Evolutionary conservation across 2,113 vertebrate species (phyloP).

Genomic region (Syngnathoides biaculeatus): DNA sequence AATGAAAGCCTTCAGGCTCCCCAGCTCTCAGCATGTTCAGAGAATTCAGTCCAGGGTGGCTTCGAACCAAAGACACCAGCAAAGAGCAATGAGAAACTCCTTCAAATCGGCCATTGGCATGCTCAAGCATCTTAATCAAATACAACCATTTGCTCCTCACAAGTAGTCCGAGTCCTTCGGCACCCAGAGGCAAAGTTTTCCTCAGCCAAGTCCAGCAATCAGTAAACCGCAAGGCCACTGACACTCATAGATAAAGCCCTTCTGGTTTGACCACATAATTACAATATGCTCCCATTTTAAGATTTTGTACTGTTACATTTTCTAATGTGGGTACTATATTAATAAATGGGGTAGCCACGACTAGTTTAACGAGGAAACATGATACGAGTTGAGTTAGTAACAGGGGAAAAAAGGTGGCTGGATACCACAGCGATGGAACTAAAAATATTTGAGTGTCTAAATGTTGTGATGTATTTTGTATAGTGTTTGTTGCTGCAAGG

Average conservation of each 20-base stretch:
- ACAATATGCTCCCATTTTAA: not conserved
- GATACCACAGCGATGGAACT: not conserved
- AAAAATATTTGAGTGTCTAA: not conserved
- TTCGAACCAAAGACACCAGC: conserved; percentile 52
- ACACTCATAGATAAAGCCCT: conserved; percentile 4
- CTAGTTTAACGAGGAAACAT: not conserved
- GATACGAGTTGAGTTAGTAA: not conserved
- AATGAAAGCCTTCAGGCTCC: conserved; percentile 21
- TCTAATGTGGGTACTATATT: not conserved
- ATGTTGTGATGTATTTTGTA: not conserved
- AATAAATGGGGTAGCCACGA: not conserved
- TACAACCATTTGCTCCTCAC: conserved; percentile 48
- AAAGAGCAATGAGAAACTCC: conserved; percentile 48
- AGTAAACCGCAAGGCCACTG: not conserved
- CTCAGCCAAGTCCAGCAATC: conserved; percentile 19
- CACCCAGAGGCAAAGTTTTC: conserved; percentile 8
- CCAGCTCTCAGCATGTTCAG: conserved; percentile 20
- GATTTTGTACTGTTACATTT: not conserved
- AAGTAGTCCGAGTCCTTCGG: conserved; percentile 16
- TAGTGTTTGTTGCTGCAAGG: not conserved
- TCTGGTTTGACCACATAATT: not conserved
- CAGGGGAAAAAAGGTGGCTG: not conserved
- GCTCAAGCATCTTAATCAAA: conserved; percentile 56
- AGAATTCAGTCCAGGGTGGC: conserved; percentile 36
- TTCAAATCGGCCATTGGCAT: conserved; percentile 41